These are phyloP conservation scores for Hyles vespertilio DNA, from an alignment of 1,140 invertebrate genomes.

Conservation along the genomic window DNA sequence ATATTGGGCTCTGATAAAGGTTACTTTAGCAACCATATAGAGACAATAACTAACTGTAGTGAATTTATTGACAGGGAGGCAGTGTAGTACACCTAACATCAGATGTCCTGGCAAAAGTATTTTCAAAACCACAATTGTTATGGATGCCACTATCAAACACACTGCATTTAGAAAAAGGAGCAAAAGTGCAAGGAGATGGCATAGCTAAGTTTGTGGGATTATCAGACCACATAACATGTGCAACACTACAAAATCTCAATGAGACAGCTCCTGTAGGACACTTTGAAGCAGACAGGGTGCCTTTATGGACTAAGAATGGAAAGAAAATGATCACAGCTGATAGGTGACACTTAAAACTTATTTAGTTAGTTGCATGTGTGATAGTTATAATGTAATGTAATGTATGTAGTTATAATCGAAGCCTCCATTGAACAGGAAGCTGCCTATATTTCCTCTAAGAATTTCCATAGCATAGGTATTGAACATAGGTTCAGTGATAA, in stretches of 20 bases:
- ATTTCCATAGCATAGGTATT: too few relatives aligned
- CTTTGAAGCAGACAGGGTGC: slow-evolving; percentile 80
- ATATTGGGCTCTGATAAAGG: too few relatives aligned
- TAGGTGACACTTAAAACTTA: slow-evolving; percentile 33
- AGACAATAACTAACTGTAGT: too few relatives aligned
- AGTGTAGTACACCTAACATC: slow-evolving; percentile 62
- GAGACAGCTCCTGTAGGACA: slow-evolving; percentile 76
- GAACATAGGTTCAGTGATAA: too few relatives aligned
- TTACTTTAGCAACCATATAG: too few relatives aligned
- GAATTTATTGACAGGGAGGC: slow-evolving; percentile 46
- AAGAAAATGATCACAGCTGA: slow-evolving; percentile 79
- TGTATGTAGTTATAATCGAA: too few relatives aligned
- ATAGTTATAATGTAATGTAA: too few relatives aligned
- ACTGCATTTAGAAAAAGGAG: slow-evolving; percentile 49
- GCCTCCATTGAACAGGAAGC: too few relatives aligned
- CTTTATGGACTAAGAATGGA: slow-evolving; percentile 85
- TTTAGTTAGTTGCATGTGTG: background rate
- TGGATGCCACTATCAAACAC: slow-evolving; percentile 59
- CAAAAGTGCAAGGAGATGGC: slow-evolving; percentile 52
- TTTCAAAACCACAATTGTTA: slow-evolving; percentile 44
- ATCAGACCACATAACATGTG: slow-evolving; percentile 44
- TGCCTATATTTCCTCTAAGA: too few relatives aligned
- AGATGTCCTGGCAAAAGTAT: slow-evolving; percentile 56
- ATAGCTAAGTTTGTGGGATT: slow-evolving; percentile 58
- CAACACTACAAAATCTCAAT: slow-evolving; percentile 48